Evolutionary conservation across 2,888 invertebrate species (phyloP).

Genomic region (Drosophila phalerata): DNA sequence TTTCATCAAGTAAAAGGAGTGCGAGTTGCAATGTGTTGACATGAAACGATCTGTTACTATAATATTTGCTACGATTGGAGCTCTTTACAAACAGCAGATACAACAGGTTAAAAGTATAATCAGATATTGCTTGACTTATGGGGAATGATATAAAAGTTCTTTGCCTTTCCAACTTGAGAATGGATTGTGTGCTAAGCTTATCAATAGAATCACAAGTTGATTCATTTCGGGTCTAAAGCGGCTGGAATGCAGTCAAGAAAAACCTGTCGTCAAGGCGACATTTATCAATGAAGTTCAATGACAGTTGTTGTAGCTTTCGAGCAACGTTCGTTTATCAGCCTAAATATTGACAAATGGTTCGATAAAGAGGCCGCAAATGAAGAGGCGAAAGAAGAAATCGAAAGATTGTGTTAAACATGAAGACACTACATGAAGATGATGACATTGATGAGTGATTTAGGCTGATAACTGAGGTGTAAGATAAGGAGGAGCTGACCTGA

Average conservation of each 20-base stretch:
- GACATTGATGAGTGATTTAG: slow-evolving; percentile 55
- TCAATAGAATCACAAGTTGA: slow-evolving; percentile 59
- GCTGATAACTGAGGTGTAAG: slow-evolving; percentile 43
- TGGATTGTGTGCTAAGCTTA: slow-evolving; percentile 66
- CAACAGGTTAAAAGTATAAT: slow-evolving; percentile 65
- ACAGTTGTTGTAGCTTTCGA: slow-evolving; percentile 69
- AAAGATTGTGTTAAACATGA: slow-evolving; percentile 47
- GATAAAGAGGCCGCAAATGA: slow-evolving; percentile 58
- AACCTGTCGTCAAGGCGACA: slow-evolving; percentile 38
- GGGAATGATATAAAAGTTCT: slow-evolving; percentile 30
- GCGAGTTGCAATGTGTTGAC: slow-evolving; percentile 47
- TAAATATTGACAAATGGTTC: slow-evolving; percentile 67
- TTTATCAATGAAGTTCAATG: slow-evolving; percentile 82
- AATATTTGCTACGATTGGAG: slow-evolving; percentile 65
- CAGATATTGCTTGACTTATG: slow-evolving; percentile 52
- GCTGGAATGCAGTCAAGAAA: slow-evolving; percentile 31
- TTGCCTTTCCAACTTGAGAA: slow-evolving; percentile 5
- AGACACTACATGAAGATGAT: slow-evolving; percentile 35
- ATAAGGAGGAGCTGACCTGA: slow-evolving; percentile 11
- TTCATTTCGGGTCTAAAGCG: slow-evolving; percentile 41
- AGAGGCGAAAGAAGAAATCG: slow-evolving; percentile 29
- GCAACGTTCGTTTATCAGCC: slow-evolving; percentile 72
- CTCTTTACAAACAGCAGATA: slow-evolving; percentile 28
- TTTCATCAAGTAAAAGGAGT: slow-evolving; percentile 27
- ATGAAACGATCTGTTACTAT: slow-evolving; percentile 49